These are phyloP conservation scores for Halictus quadricinctus DNA, from an alignment of 2,888 invertebrate species.

Conservation along the genomic window DNA sequence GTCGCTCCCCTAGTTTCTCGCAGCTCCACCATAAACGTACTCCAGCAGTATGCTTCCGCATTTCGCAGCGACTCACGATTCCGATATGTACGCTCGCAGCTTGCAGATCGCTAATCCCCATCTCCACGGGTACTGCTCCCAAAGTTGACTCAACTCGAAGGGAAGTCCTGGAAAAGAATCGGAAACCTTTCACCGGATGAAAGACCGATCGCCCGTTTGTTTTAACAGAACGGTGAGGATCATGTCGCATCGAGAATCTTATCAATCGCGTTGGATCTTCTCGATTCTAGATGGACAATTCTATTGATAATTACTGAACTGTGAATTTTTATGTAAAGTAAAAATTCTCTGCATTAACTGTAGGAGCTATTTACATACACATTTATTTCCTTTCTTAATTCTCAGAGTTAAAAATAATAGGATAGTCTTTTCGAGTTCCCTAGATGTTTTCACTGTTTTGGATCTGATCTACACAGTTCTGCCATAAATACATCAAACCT, in stretches of 20 bases:
- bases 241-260: neutral
- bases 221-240: neutral
- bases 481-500: no score
- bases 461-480: no score
- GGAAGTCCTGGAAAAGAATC: conserved; percentile 87
- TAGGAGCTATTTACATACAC: no score
- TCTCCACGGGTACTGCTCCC: conserved; percentile 94
- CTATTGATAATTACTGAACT: neutral
- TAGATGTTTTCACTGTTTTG: no score
- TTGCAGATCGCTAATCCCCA: conserved; percentile 92
- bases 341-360: no score
- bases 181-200: neutral
- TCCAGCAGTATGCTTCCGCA: no score
- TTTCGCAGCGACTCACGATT: conserved; percentile 87
- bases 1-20: no score
- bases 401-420: no score
- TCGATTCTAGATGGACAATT: neutral
- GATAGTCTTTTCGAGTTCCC: no score
- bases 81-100: conserved; percentile 90
- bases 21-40: no score
- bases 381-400: no score
- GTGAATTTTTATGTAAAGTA: no score
- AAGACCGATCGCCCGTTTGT: neutral
- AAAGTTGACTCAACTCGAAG: conserved; percentile 91
- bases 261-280: neutral